These are phyloP conservation scores for Bufotes viridis DNA, from an alignment of 2,797 vertebrate genomes.

Conservation along the genomic window DNA sequence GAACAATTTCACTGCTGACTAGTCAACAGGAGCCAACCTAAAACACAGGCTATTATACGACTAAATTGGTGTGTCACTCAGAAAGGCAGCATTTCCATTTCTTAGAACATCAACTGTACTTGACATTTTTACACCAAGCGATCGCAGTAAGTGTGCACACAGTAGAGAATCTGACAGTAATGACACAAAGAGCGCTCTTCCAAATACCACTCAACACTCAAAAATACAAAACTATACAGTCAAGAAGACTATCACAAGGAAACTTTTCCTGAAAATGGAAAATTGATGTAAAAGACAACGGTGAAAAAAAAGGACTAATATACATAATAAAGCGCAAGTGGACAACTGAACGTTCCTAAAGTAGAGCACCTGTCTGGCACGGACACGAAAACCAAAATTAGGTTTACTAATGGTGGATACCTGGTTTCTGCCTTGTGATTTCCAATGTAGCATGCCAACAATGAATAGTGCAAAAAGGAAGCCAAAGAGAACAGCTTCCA, in stretches of 20 bases:
- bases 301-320: not conserved
- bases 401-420: not conserved
- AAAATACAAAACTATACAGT: not conserved
- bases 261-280: not conserved
- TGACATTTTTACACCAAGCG: constrained; percentile 33
- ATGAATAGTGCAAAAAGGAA: not conserved
- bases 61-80: constrained; percentile 37
- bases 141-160: constrained; percentile 8
- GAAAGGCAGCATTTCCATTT: constrained; percentile 42
- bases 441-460: not conserved
- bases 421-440: not conserved
- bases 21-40: not conserved
- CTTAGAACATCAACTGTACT: constrained; percentile 23
- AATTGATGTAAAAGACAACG: not conserved
- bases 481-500: not conserved
- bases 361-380: not conserved
- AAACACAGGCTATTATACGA: constrained; percentile 31
- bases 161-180: constrained; percentile 3
- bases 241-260: not conserved
- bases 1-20: constrained; percentile 15
- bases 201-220: not conserved
- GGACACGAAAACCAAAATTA: not conserved
- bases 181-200: not conserved
- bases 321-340: not conserved
- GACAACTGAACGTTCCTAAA: not conserved